Evolutionary conservation across 23 tunicate genomes (phyloP).

Genomic region (Corella eumyota): DNA sequence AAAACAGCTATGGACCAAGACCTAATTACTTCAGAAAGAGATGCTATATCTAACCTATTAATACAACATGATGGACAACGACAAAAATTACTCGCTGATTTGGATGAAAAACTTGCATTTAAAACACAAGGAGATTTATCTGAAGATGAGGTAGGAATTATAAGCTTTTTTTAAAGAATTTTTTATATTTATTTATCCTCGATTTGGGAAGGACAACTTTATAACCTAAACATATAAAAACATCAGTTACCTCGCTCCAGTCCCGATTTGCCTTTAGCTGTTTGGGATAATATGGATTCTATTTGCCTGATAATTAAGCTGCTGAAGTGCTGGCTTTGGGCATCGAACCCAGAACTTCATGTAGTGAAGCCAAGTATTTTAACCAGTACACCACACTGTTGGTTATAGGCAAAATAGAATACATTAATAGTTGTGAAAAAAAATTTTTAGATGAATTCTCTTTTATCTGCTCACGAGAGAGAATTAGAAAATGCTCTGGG

Average conservation of each 20-base stretch:
- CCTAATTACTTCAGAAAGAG: slow-evolving; percentile 50
- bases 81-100: slow-evolving; percentile 31
- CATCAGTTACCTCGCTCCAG: too few relatives aligned
- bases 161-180: slow-evolving; percentile 4
- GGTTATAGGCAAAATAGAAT: not conserved
- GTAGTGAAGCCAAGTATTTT: too few relatives aligned
- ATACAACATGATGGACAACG: slow-evolving; percentile 45
- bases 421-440: not conserved
- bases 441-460: slow-evolving; percentile 28
- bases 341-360: too few relatives aligned
- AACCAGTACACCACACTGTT: too few relatives aligned
- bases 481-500: slow-evolving; percentile 76
- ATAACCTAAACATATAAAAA: too few relatives aligned
- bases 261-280: too few relatives aligned
- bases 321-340: too few relatives aligned
- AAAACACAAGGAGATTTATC: slow-evolving; percentile 64
- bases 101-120: slow-evolving; percentile 51
- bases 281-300: not conserved
- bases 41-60: slow-evolving; percentile 37
- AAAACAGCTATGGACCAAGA: slow-evolving; percentile 37
- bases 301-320: too few relatives aligned
- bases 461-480: slow-evolving; percentile 59
- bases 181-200: slow-evolving; percentile 7
- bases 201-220: too few relatives aligned
- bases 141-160: slow-evolving; percentile 71